Evolutionary conservation across 2,113 vertebrate genomes (phyloP).

Genomic region (Myocastor coypus): DNA sequence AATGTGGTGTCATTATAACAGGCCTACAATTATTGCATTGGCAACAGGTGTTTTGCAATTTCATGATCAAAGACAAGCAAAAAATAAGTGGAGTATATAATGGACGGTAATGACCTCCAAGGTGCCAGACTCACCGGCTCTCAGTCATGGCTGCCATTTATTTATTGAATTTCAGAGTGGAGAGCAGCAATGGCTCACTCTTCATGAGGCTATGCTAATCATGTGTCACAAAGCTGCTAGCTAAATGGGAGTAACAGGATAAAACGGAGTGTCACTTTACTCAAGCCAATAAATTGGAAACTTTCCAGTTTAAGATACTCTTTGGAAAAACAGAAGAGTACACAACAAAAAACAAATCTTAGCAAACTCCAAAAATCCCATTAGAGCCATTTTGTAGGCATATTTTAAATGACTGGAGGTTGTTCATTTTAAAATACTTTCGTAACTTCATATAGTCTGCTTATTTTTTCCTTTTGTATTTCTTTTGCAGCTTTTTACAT

Average conservation of each 20-base stretch:
- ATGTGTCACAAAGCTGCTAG: constrained; percentile 39
- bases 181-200: background rate
- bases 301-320: constrained; percentile 37
- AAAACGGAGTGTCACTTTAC: constrained; percentile 45
- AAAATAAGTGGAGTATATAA: constrained; percentile 65
- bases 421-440: background rate
- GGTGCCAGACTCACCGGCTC: constrained; percentile 62
- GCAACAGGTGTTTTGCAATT: constrained; percentile 50
- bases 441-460: background rate
- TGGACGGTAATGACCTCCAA: constrained; percentile 70
- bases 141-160: background rate
- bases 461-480: background rate
- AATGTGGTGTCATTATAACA: background rate
- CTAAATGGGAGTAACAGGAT: background rate
- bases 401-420: constrained; percentile 9
- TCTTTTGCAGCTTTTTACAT: background rate
- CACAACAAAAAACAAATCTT: background rate
- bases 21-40: background rate
- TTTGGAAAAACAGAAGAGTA: background rate
- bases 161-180: constrained; percentile 60
- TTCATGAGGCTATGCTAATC: constrained; percentile 6
- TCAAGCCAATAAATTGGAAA: background rate
- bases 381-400: background rate
- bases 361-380: background rate
- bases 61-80: constrained; percentile 65